Conservation (phyloP, 2,797 vertebrate genomes). For the Crax fasciolata region DNA sequence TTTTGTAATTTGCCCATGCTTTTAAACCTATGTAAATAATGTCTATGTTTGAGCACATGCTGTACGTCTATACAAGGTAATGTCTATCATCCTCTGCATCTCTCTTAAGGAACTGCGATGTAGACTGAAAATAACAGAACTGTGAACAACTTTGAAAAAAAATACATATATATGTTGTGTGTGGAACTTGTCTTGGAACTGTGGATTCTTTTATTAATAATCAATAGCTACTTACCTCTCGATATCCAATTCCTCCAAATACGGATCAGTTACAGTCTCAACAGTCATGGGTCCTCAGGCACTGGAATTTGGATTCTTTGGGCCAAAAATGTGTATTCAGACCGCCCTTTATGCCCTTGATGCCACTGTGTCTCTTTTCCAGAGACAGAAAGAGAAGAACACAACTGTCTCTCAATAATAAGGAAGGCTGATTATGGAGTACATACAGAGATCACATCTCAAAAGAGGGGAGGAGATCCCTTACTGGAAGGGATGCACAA, state of each 20-base stretch:
- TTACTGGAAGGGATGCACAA: background rate
- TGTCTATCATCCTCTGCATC: background rate
- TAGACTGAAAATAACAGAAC: background rate
- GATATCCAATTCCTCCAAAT: background rate
- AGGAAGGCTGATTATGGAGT: conserved; percentile 33
- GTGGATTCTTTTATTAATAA: conserved; percentile 30
- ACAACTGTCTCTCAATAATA: conserved; percentile 63
- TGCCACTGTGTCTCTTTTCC: conserved; percentile 66
- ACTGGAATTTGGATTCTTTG: conserved; percentile 67
- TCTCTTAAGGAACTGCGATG: background rate
- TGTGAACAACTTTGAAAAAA: background rate
- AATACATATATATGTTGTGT: background rate
- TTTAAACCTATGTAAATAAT: background rate
- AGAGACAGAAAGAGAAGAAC: conserved; percentile 73
- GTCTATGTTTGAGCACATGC: background rate
- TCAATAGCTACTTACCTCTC: conserved; percentile 53
- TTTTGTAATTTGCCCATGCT: background rate
- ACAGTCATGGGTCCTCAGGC: conserved; percentile 54
- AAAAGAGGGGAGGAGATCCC: background rate
- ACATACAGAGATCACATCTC: conserved; percentile 44
- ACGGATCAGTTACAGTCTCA: conserved; percentile 33
- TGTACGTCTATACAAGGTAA: background rate
- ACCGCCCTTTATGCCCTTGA: conserved; percentile 62
- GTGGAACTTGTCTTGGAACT: background rate
- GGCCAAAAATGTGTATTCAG: conserved; percentile 61